Percentiles rank a stretch among this genome's conserved stretches.
These are phyloP conservation scores for Cinclus cinclus DNA, from an alignment of 2,113 vertebrate genomes.

Conservation along the genomic window DNA sequence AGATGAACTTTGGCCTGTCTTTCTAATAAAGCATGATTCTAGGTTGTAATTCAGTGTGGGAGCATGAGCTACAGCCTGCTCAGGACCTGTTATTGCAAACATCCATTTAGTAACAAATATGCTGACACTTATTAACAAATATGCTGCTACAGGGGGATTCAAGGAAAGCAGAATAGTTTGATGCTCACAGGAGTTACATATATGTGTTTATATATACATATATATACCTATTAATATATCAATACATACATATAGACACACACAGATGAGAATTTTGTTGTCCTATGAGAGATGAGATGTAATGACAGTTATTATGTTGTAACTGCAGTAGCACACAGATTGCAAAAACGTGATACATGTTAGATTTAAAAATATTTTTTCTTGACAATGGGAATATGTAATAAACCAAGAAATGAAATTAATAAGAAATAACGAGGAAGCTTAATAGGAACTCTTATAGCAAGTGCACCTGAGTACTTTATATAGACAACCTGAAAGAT, in stretches of 20 bases:
- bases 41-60: slow-evolving; percentile 12
- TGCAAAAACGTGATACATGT: background rate
- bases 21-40: background rate
- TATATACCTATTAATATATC: fast-evolving
- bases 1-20: background rate
- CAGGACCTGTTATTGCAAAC: background rate
- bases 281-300: no score
- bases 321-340: background rate
- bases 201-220: no score
- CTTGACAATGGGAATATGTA: background rate
- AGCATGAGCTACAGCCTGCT: background rate
- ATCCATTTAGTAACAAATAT: background rate
- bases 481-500: background rate
- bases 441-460: background rate
- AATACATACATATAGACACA: background rate
- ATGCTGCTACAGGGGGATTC: background rate
- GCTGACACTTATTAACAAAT: background rate
- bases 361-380: background rate
- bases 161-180: background rate
- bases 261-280: background rate
- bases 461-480: background rate
- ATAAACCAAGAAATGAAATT: background rate
- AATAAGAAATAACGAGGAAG: background rate
- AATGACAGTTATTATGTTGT: background rate
- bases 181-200: background rate